Conservation (phyloP, 1,140 invertebrate genomes). For the Philotrypesis tridentata region DNA sequence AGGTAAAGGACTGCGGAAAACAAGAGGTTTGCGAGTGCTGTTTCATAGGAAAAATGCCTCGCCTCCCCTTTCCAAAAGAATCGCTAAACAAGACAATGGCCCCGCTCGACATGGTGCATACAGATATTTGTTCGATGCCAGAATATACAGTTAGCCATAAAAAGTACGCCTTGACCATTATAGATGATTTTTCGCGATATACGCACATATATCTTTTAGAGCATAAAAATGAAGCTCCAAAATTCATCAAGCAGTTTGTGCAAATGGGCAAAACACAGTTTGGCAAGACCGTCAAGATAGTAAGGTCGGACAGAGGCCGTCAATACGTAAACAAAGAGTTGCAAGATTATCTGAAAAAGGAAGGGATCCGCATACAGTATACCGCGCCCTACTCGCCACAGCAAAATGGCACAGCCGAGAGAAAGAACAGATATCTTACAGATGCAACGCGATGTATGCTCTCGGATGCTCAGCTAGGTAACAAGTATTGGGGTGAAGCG, state of each 20-base stretch:
- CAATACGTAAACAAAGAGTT: slow-evolving; percentile 59
- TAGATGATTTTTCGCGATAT: too few relatives aligned
- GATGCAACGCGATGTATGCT: too few relatives aligned
- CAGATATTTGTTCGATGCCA: too few relatives aligned
- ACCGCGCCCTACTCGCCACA: slow-evolving; percentile 54
- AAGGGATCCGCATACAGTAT: neutral
- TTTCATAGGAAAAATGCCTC: slow-evolving; percentile 52
- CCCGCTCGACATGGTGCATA: too few relatives aligned
- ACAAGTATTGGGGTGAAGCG: too few relatives aligned
- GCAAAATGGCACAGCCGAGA: slow-evolving; percentile 60
- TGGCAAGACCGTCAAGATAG: too few relatives aligned
- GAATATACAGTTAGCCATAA: too few relatives aligned
- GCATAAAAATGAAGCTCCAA: neutral
- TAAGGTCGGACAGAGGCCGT: slow-evolving; percentile 57
- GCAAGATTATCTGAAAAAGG: slow-evolving; percentile 47
- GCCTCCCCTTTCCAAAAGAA: slow-evolving; percentile 20
- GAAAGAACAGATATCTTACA: slow-evolving; percentile 56
- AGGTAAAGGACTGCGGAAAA: neutral
- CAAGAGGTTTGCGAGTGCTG: too few relatives aligned
- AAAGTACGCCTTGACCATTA: too few relatives aligned
- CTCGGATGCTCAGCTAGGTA: too few relatives aligned
- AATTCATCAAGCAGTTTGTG: neutral
- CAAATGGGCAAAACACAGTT: neutral
- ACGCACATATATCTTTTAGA: too few relatives aligned
- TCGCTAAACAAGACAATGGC: too few relatives aligned